Conservation (phyloP, 2,888 invertebrate species). For the Spisula solida region DNA sequence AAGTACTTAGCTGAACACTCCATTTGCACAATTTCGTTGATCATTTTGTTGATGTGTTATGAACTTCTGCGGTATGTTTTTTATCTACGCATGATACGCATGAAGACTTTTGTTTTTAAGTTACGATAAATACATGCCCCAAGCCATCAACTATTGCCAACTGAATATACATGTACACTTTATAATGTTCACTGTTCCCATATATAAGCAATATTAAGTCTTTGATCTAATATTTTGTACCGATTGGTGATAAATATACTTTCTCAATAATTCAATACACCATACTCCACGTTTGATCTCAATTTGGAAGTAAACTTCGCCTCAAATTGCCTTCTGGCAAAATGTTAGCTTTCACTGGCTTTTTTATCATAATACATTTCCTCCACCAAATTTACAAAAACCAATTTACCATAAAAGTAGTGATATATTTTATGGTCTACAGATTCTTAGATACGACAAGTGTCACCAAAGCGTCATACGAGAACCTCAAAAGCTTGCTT, state of each 20-base stretch:
- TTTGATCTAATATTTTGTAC: constrained; percentile 43
- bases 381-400: constrained; percentile 47
- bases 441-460: constrained; percentile 48
- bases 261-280: neutral
- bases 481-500: constrained; percentile 32
- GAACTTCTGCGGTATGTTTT: neutral
- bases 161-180: neutral
- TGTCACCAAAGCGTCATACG: constrained; percentile 18
- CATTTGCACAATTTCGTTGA: neutral
- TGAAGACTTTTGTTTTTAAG: neutral
- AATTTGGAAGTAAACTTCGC: constrained; percentile 28
- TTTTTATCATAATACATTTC: constrained; percentile 34
- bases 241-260: constrained; percentile 38
- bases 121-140: neutral
- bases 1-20: neutral
- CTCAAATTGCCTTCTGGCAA: constrained; percentile 47
- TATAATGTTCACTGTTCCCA: neutral
- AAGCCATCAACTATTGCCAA: neutral
- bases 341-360: constrained; percentile 36
- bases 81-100: neutral
- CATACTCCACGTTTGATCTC: neutral
- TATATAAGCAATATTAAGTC: constrained; percentile 20
- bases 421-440: constrained; percentile 52
- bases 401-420: constrained; percentile 46
- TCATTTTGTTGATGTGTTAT: neutral